phyloP scores from a whole-genome alignment of 2,797 vertebrate genomes.

The Jordanella pulchra region DNA sequence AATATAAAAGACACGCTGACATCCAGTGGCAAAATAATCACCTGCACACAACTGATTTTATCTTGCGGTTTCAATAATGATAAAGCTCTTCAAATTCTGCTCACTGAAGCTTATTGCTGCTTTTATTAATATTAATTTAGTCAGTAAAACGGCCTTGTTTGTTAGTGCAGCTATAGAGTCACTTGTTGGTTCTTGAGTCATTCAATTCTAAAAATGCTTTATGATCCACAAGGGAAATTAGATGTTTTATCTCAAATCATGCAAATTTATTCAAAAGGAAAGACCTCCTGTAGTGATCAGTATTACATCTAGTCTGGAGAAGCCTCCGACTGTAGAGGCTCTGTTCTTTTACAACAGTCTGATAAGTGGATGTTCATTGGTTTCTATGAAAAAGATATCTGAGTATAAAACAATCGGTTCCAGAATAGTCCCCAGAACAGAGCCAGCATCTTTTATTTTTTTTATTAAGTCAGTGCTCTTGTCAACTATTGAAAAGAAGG shows the following conservation, averaged over 20 bases:
- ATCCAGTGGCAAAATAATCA: slow-evolving; percentile 2
- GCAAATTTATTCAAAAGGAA: not conserved
- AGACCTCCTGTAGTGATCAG: not conserved
- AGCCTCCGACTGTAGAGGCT: not conserved
- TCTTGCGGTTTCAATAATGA: not conserved
- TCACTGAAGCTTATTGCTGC: not conserved
- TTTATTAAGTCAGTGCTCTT: too few relatives aligned
- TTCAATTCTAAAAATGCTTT: not conserved
- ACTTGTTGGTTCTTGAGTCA: not conserved
- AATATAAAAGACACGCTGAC: not conserved
- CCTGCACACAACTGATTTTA: not conserved
- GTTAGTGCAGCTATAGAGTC: not conserved
- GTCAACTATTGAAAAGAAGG: too few relatives aligned
- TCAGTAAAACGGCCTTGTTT: not conserved
- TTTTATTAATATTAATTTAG: slow-evolving; percentile 1
- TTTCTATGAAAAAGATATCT: not conserved
- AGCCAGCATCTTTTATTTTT: too few relatives aligned
- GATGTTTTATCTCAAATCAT: too few relatives aligned
- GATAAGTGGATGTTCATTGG: too few relatives aligned
- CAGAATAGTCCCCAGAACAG: too few relatives aligned
- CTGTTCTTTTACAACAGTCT: too few relatives aligned
- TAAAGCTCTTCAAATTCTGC: not conserved
- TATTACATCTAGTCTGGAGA: not conserved
- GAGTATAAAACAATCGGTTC: too few relatives aligned
- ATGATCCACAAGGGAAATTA: not conserved